A percentile compares a stretch with the other conserved stretches of the same genome.
These are phyloP conservation scores for Ptychodera flava DNA, from an alignment of 35 echinoderm and acorn worm species.

Conservation along the genomic window DNA sequence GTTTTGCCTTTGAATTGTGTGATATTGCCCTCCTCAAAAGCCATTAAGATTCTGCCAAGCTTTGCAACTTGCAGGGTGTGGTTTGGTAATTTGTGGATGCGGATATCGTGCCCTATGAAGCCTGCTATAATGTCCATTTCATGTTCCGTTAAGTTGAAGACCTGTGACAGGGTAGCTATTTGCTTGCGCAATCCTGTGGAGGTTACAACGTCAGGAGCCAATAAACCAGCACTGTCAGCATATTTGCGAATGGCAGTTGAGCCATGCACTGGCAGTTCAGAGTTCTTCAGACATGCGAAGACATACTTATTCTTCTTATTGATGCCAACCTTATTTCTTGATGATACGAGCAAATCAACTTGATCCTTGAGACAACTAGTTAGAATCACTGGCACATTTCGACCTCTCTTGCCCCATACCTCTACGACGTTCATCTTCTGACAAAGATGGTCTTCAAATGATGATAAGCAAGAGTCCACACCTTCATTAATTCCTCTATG, in stretches of 20 bases:
- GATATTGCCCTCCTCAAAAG: conserved; percentile 38
- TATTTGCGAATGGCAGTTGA: conserved; percentile 18
- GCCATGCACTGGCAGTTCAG: not conserved
- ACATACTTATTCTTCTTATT: not conserved
- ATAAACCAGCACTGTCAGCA: conserved; percentile 9
- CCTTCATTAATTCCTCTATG: no score
- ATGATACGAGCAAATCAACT: conserved; percentile 33
- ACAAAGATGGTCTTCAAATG: no score
- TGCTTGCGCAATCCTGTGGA: conserved; percentile 37
- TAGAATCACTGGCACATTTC: conserved; percentile 33
- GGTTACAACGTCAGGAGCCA: conserved; percentile 22
- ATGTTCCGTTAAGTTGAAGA: conserved; percentile 19
- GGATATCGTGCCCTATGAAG: conserved; percentile 17
- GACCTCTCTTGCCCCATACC: conserved; percentile 51
- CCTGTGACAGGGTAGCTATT: conserved; percentile 21
- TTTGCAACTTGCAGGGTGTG: conserved; percentile 21
- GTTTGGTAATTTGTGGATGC: conserved; percentile 17
- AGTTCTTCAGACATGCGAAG: not conserved
- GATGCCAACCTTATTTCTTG: conserved; percentile 27
- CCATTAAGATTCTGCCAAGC: not conserved
- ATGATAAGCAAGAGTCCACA: no score
- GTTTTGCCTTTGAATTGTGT: conserved; percentile 9
- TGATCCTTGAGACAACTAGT: conserved; percentile 27
- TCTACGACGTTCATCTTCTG: no score
- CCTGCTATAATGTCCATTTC: conserved; percentile 20